Conservation (phyloP, 2,888 invertebrate species). For the Erebia palarica region DNA sequence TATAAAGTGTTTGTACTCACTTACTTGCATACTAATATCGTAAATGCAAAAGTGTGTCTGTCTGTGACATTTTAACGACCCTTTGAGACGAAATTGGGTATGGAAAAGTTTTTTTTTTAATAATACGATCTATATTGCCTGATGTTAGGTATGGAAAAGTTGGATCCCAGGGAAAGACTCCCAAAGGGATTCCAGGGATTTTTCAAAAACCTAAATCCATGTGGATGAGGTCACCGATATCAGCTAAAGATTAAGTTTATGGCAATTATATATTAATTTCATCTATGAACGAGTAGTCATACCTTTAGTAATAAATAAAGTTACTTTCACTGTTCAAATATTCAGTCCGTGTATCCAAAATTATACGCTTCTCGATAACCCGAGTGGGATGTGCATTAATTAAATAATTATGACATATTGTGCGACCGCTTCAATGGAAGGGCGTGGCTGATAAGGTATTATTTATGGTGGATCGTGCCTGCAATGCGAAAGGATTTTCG, state of each 20-base stretch:
- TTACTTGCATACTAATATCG: no score
- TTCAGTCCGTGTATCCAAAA: conserved; percentile 58
- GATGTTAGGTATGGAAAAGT: no score
- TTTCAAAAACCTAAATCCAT: not conserved
- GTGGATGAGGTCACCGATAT: no score
- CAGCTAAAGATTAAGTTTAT: not conserved
- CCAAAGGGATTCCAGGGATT: not conserved
- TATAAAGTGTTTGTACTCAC: no score
- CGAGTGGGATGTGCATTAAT: conserved; percentile 71
- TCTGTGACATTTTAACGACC: no score
- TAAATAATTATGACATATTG: conserved; percentile 82
- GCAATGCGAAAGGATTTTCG: conserved; percentile 32
- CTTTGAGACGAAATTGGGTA: no score
- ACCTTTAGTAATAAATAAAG: not conserved
- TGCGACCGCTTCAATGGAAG: conserved; percentile 71
- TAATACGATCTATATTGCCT: no score
- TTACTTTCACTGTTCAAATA: conserved; percentile 41
- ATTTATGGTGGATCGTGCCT: conserved; percentile 43
- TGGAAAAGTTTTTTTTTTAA: no score
- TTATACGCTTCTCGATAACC: conserved; percentile 71
- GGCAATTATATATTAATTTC: not conserved
- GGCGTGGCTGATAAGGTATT: conserved; percentile 69
- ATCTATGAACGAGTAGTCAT: not conserved
- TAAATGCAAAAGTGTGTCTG: no score
- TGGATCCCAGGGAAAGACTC: no score